Evolutionary conservation across 53 echinoderm and acorn worm genomes (phyloP).

Genomic region (Luidia sarsii): DNA sequence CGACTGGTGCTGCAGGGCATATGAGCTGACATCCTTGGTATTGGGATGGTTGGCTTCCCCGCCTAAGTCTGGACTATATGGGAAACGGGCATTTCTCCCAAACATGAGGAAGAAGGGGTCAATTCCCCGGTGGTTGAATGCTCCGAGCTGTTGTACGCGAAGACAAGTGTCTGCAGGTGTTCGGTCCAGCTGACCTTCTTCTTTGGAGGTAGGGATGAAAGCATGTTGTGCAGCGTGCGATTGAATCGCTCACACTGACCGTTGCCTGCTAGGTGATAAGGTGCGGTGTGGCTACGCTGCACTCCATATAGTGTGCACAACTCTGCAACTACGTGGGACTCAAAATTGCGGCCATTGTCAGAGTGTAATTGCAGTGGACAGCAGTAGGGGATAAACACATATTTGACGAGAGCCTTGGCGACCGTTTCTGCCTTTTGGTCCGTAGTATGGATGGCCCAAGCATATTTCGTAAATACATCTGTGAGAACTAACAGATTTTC

Average conservation of each 20-base stretch:
- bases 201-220: not conserved
- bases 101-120: slow-evolving; percentile 47
- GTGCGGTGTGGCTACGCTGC: not conserved
- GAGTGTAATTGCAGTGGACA: slow-evolving; percentile 7
- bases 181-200: slow-evolving; percentile 7
- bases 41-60: not conserved
- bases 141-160: slow-evolving; percentile 3
- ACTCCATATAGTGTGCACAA: not conserved
- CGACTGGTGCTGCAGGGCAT: slow-evolving; percentile 12
- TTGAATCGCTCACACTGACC: slow-evolving; percentile 8
- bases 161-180: not conserved
- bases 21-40: not conserved
- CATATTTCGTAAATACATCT: slow-evolving; percentile 34
- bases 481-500: slow-evolving; percentile 24
- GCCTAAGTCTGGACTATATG: not conserved
- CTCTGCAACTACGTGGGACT: not conserved
- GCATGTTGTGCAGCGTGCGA: not conserved
- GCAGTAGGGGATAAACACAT: slow-evolving; percentile 2
- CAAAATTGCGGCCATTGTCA: slow-evolving; percentile 8
- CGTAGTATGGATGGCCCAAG: slow-evolving; percentile 34
- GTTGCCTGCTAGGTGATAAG: slow-evolving; percentile 7
- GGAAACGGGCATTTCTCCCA: slow-evolving; percentile 32
- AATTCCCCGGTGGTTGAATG: slow-evolving; percentile 7
- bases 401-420: slow-evolving; percentile 1
- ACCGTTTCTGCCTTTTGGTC: slow-evolving; percentile 30